Base-by-base conservation (phyloP, 2,797 vertebrate species). In the Melanotaenia pygmaea region DNA sequence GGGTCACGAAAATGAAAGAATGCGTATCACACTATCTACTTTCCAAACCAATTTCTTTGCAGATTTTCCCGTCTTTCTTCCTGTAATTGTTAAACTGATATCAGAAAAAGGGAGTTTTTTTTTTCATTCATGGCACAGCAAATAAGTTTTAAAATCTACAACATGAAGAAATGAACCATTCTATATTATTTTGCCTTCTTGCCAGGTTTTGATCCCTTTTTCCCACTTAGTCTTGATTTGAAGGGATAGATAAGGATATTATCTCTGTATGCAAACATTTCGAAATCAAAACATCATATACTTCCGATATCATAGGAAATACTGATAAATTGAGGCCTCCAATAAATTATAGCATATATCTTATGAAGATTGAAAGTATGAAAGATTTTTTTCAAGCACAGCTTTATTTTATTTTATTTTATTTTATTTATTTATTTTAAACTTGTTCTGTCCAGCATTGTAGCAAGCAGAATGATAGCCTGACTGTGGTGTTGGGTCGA, bases 121-220 rank as follows among this genome's bases (percentile, higher is more conserved):
- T 72, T 77, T 24, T 70, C 69, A 56, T 56, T 72, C 57, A 65
- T 78, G 69, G 76, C 77, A 81, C 60, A 40, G 40, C 64, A 76
- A 82, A 79, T 75, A 88, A 70, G 72, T 77, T 82, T 77, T 51
- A 50, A 1, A 0, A 80, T 80, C 54, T 65, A 38, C 24, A 67
- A 16, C 37, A 47, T 79, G 72, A 70, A 59, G 59, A 67, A 72
- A 73, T 47, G 0, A 69, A 56, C 30, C 7, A 67, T 68, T 26
- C 30, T 56, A 50, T 80, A 64, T 76, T 76, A 35, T 66, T 76
- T 73, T 83, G 74, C 51, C 45, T 35, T 5, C 4, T 30, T 37
- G 70, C 72, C 77, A 63, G 62, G 53, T 65, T 59, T 77, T 22
- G 47, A 65, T 58, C 14, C 62, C 47, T 71, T 72, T 24, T 72